Evolutionary conservation across 2,888 invertebrate species (phyloP).

Genomic region (Orthosia gothica): DNA sequence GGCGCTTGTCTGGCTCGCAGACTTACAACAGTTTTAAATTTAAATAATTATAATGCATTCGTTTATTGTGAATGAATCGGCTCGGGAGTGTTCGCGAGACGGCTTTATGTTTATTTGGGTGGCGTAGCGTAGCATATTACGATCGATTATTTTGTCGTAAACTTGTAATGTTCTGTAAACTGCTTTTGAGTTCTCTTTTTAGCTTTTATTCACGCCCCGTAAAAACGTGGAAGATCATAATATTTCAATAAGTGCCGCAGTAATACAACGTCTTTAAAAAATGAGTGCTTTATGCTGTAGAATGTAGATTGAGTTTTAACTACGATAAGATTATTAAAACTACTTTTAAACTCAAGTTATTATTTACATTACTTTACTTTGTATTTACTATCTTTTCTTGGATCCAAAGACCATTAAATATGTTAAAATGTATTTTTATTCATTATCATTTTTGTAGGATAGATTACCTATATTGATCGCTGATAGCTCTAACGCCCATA

Average conservation of each 20-base stretch:
- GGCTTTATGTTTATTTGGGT: conserved; percentile 65
- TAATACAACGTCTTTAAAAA: conserved; percentile 20
- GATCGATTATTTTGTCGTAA: conserved; percentile 67
- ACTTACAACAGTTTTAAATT: conserved; percentile 77
- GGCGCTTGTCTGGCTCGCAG: conserved; percentile 74
- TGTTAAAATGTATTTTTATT: background rate
- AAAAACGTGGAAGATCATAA: conserved; percentile 46
- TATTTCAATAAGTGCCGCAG: conserved; percentile 50
- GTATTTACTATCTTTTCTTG: background rate
- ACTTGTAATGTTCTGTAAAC: conserved; percentile 60
- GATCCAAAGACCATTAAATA: background rate
- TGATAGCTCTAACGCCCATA: background rate
- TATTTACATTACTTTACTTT: background rate
- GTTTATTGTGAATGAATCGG: conserved; percentile 69
- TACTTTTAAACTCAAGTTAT: conserved; percentile 5
- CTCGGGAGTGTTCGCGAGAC: conserved; percentile 50
- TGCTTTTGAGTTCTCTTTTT: conserved; percentile 55
- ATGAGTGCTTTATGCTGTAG: background rate
- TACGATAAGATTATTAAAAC: conserved; percentile 7
- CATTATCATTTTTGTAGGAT: no score
- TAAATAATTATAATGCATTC: conserved; percentile 77
- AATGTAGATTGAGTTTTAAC: conserved; percentile 6
- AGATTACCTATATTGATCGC: no score
- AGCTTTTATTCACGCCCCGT: conserved; percentile 49
- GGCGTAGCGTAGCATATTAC: conserved; percentile 63